Evolutionary conservation across 2,888 invertebrate genomes (phyloP).

Genomic region (Meta bourneti): DNA sequence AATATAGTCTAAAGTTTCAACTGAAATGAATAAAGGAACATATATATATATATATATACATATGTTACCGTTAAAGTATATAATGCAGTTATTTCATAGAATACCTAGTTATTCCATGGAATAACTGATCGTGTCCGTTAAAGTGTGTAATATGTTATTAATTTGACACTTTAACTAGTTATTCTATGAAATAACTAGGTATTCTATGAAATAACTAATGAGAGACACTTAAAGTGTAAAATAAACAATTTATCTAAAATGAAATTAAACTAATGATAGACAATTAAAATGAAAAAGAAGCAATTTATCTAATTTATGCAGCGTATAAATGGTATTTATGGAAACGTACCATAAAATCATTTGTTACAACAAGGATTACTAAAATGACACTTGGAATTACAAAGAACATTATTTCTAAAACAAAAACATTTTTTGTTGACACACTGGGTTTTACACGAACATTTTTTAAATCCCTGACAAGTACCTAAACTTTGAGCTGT

Average conservation of each 20-base stretch:
- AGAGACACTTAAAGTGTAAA: no score
- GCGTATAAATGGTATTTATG: constrained; percentile 68
- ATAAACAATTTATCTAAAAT: no score
- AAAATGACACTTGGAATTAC: constrained; percentile 50
- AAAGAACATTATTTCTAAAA: no score
- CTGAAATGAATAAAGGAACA: no score
- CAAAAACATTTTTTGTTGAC: no score
- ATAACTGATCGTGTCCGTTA: constrained; percentile 72
- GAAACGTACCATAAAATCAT: constrained; percentile 66
- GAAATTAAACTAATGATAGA: constrained; percentile 29
- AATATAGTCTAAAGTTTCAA: no score
- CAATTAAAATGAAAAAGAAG: constrained; percentile 68
- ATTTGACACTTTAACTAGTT: constrained; percentile 25
- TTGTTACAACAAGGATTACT: constrained; percentile 58
- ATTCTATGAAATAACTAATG: no score
- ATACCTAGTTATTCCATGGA: constrained; percentile 70
- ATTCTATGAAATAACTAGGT: no score
- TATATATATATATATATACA: no score
- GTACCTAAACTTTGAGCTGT: constrained; percentile 68
- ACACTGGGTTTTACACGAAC: no score
- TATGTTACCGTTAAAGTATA: no score
- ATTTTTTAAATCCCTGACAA: constrained; percentile 62
- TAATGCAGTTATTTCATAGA: constrained; percentile 69
- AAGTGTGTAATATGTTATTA: constrained; percentile 61
- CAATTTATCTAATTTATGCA: constrained; percentile 72